Evolutionary conservation across 2,113 vertebrate species (phyloP).

Genomic region (Uropsilus gracilis): DNA sequence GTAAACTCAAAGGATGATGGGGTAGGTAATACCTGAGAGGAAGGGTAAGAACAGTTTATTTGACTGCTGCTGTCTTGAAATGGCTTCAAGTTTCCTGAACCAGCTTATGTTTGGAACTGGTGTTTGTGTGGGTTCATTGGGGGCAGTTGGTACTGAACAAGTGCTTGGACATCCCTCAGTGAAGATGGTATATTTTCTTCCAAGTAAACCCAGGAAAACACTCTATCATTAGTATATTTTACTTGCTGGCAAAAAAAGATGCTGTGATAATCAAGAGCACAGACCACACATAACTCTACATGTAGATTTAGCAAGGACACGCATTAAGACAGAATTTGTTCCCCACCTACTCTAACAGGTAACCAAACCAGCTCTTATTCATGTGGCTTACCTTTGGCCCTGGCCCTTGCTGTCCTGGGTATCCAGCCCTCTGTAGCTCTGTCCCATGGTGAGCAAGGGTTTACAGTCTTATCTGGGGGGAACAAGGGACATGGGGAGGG

Average conservation of each 20-base stretch:
- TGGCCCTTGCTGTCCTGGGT: too few relatives aligned
- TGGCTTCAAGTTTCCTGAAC: not conserved
- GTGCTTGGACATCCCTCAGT: not conserved
- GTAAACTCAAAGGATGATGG: not conserved
- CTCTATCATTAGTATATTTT: not conserved
- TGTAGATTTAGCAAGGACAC: not conserved
- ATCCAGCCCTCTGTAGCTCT: not conserved
- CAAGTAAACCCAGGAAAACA: not conserved
- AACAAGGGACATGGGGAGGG: not conserved
- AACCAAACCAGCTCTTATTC: not conserved
- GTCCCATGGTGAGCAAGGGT: not conserved
- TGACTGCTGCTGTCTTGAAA: not conserved
- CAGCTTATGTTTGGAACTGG: not conserved
- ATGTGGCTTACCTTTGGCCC: not conserved
- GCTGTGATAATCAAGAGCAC: not conserved
- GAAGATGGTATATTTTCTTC: not conserved
- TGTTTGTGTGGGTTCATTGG: not conserved
- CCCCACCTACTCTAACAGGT: not conserved
- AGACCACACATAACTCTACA: fast-evolving
- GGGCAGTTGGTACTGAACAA: not conserved
- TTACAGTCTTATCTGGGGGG: not conserved
- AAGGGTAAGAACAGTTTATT: not conserved
- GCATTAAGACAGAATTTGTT: not conserved
- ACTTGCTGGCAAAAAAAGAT: not conserved
- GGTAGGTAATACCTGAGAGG: not conserved